Evolutionary conservation across 2,113 vertebrate species (phyloP), one percentile per base, ranked within the genome.

Genomic region (Buteo buteo): DNA sequence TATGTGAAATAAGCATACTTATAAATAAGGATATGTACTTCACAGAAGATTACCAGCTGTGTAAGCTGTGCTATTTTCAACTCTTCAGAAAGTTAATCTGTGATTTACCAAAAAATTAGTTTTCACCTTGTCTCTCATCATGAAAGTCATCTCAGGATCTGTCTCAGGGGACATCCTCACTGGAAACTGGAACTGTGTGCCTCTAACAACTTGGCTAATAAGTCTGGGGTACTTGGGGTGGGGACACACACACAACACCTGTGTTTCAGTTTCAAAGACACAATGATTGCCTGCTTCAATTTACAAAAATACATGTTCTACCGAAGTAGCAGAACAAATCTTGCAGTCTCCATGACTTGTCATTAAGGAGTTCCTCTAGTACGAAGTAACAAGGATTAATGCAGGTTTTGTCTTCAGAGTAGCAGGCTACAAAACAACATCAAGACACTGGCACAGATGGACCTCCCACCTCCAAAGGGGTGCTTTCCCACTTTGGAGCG

Each of bases 231-330:
- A 12, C 36, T 22, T 74, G 28, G 13, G 31, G 6, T 47, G 12
- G 15, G 4, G 1, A 29, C 6, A 29, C 15, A 47, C 28, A 34
- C 3, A 9, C 0, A 3, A 2, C 1, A 3, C 3, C 2, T 14
- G 0, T 9, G 6, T 28, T 59, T 62, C 44, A 42, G 8, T 64
- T 90, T 34, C 66, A 67, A 92, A 72, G 8, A 16, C 22, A 3
- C 2, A 54, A 14, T 6, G 62, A 26, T 8, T 55, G 1, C 26
- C 26, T 52, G 6, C 18, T 58, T 79, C 44, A 45, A 29, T 49
- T 58, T 47, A 38, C 25, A 73, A 28, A 79, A 74, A 34, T 24
- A 24, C 0, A 0, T 34, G 4, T 55, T 76, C n/a, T 31, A 8
- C 26, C 9, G 49, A 80, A 24, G 4, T 24, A 52, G 47, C 13